These are phyloP conservation scores for Semnopithecus entellus DNA, from an alignment of 2,113 vertebrate species.

Conservation along the genomic window DNA sequence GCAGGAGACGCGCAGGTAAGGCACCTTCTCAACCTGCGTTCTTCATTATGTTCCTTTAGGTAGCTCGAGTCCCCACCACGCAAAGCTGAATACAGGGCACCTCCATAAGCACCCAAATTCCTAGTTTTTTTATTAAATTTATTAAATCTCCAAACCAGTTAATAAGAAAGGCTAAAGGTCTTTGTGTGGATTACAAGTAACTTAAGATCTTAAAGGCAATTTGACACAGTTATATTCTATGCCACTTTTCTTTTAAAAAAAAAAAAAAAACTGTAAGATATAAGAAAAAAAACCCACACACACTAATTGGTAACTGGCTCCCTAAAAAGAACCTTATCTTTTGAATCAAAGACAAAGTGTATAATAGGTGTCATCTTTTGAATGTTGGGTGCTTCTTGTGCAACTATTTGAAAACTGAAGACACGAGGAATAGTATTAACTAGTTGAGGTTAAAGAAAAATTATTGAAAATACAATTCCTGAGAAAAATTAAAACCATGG, in stretches of 20 bases:
- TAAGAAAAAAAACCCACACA: not conserved
- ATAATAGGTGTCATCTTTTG: not conserved
- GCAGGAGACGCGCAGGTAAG: accelerated
- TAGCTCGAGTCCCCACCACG: not conserved
- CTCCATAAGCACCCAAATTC: not conserved
- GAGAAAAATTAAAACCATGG: not conserved
- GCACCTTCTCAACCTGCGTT: no score
- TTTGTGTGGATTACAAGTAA: not conserved
- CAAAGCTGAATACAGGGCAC: not conserved
- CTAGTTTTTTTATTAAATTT: not conserved
- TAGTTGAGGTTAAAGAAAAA: not conserved
- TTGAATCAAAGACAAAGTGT: not conserved
- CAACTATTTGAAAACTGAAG: not conserved
- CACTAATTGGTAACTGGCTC: slow-evolving; percentile 16
- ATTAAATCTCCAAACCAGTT: not conserved
- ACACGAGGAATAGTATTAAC: not conserved
- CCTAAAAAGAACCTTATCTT: not conserved
- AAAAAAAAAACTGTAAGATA: not conserved
- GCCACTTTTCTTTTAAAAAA: not conserved
- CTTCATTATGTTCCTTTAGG: not conserved
- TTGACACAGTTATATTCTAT: not conserved
- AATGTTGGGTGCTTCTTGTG: not conserved
- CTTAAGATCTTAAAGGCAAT: not conserved
- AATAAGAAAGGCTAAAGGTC: not conserved
- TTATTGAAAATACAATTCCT: not conserved